A percentile compares a stretch with the other conserved stretches of the same genome.
These are phyloP conservation scores for Actenoides hombroni DNA, from an alignment of 2,113 vertebrate species.

Conservation along the genomic window DNA sequence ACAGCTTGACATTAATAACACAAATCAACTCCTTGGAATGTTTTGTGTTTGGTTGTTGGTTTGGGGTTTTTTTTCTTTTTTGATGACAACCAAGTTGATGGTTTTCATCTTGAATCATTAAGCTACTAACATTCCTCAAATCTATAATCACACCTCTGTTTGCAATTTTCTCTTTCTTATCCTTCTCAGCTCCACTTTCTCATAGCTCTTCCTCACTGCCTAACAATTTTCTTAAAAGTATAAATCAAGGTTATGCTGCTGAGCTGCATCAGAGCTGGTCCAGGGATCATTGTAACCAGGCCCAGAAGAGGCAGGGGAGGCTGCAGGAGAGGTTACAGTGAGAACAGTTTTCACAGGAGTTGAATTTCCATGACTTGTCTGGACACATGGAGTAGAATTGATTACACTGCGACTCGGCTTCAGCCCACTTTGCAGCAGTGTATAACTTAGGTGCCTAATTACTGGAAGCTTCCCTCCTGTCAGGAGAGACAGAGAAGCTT, in stretches of 20 bases:
- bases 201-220: not conserved
- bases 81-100: not conserved
- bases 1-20: not conserved
- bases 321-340: not conserved
- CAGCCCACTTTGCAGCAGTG: not conserved
- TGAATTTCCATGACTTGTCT: not conserved
- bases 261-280: not conserved
- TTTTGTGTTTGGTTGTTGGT: not conserved
- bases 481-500: constrained; percentile 31
- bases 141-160: not conserved
- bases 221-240: not conserved
- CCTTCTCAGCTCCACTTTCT: not conserved
- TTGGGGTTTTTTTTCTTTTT: not conserved
- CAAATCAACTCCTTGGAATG: not conserved
- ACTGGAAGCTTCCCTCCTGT: constrained; percentile 26
- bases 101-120: not conserved
- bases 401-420: not conserved
- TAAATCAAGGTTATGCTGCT: not conserved
- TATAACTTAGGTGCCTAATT: constrained; percentile 47
- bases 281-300: accelerated
- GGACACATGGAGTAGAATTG: not conserved
- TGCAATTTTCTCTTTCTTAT: not conserved
- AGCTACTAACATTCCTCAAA: accelerated
- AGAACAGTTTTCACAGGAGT: not conserved
- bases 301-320: not conserved